These are phyloP conservation scores for Raillietiella orientalis DNA, from an alignment of 2,888 invertebrate species.

Conservation along the genomic window DNA sequence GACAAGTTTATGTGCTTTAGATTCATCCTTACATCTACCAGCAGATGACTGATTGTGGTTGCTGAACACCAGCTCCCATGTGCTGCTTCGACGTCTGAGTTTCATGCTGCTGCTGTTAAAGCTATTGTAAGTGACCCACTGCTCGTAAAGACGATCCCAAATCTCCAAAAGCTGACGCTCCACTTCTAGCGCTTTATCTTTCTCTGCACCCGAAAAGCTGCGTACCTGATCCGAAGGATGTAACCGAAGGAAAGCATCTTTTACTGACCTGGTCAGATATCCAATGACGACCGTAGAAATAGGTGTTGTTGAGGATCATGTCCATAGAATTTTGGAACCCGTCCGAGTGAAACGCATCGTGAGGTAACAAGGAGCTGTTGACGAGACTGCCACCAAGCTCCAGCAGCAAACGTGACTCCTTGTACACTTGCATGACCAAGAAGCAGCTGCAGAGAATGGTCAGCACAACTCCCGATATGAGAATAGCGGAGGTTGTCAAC, in stretches of 20 bases:
- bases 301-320: slow-evolving; percentile 67
- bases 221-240: too few relatives aligned
- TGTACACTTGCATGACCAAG: slow-evolving; percentile 47
- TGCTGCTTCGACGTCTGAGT: too few relatives aligned
- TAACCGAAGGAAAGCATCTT: too few relatives aligned
- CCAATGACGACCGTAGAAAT: slow-evolving; percentile 64
- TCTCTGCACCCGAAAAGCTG: slow-evolving; percentile 40
- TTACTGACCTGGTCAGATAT: slow-evolving; percentile 43
- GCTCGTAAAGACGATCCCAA: slow-evolving; percentile 54
- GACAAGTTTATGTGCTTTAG: slow-evolving; percentile 9
- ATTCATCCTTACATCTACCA: slow-evolving; percentile 9
- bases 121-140: slow-evolving; percentile 1
- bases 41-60: slow-evolving; percentile 8
- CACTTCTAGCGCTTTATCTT: slow-evolving; percentile 26
- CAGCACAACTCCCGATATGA: slow-evolving; percentile 46
- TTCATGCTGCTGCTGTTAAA: too few relatives aligned
- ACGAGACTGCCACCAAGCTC: slow-evolving; percentile 57
- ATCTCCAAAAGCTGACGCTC: slow-evolving; percentile 65
- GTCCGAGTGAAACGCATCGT: too few relatives aligned
- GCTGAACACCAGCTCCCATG: too few relatives aligned
- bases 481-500: slow-evolving; percentile 52
- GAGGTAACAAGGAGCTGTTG: slow-evolving; percentile 56
- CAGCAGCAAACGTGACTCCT: slow-evolving; percentile 68
- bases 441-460: slow-evolving; percentile 45
- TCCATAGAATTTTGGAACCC: too few relatives aligned